Conservation (phyloP, 2,888 invertebrate genomes). For the Acanthosepion esculentum region DNA sequence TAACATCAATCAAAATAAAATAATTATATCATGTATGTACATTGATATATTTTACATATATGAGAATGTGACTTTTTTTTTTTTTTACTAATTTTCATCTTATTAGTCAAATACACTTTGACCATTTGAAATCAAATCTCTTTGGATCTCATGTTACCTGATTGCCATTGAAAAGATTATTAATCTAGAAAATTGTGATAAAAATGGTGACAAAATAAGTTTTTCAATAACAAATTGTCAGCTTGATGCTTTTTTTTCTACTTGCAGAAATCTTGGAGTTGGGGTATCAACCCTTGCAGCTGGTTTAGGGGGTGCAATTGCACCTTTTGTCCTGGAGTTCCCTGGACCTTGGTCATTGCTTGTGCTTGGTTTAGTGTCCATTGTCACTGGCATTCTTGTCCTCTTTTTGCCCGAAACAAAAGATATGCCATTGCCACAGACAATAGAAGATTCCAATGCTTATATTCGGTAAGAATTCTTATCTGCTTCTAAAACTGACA, state of each 20-base stretch:
- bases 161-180: too few relatives aligned
- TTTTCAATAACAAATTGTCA: background rate
- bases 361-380: constrained; percentile 57
- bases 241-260: background rate
- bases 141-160: too few relatives aligned
- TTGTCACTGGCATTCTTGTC: constrained; percentile 55
- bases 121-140: too few relatives aligned
- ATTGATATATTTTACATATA: too few relatives aligned
- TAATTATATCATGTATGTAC: too few relatives aligned
- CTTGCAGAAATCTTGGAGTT: constrained; percentile 61
- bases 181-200: background rate
- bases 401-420: constrained; percentile 60
- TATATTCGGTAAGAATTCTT: background rate
- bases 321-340: constrained; percentile 58
- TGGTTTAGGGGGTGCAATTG: constrained; percentile 61
- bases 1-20: too few relatives aligned
- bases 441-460: constrained; percentile 55
- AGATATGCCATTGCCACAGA: constrained; percentile 57
- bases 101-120: too few relatives aligned
- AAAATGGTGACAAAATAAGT: background rate
- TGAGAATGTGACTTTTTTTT: too few relatives aligned
- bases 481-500: background rate
- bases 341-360: constrained; percentile 56
- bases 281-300: constrained; percentile 60
- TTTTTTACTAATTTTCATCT: too few relatives aligned